Conservation (phyloP, 2,113 vertebrate genomes). For the Eublepharis macularius region DNA sequence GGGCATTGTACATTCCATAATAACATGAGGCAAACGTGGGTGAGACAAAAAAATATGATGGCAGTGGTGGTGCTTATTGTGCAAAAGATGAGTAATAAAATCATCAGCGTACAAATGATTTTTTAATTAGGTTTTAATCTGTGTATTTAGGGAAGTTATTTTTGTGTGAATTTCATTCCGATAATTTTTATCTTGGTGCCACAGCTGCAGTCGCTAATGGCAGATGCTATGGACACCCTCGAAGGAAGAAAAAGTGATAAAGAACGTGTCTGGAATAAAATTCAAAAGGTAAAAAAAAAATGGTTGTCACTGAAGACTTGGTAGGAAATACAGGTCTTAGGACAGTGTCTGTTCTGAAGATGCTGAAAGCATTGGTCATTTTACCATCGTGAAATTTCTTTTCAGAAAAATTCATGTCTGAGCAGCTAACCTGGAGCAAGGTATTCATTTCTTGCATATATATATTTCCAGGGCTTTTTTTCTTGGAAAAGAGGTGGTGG, state of each 20-base stretch:
- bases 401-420: background rate
- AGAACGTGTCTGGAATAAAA: slow-evolving; percentile 81
- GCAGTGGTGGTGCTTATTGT: slow-evolving; percentile 72
- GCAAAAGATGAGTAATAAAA: slow-evolving; percentile 85
- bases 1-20: slow-evolving; percentile 62
- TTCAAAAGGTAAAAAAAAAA: slow-evolving; percentile 74
- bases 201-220: slow-evolving; percentile 88
- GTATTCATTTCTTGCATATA: slow-evolving; percentile 25
- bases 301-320: slow-evolving; percentile 43
- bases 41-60: slow-evolving; percentile 47
- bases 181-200: slow-evolving; percentile 84
- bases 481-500: no score
- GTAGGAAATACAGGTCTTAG: slow-evolving; percentile 49
- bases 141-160: slow-evolving; percentile 86
- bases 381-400: background rate
- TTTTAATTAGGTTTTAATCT: slow-evolving; percentile 92
- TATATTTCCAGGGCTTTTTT: background rate
- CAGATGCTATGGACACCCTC: slow-evolving; percentile 84
- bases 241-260: slow-evolving; percentile 74
- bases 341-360: slow-evolving; percentile 44
- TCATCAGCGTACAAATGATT: slow-evolving; percentile 87
- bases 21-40: slow-evolving; percentile 61
- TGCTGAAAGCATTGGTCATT: slow-evolving; percentile 28
- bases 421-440: background rate
- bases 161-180: slow-evolving; percentile 80